phyloP scores from a whole-genome alignment of 2,113 vertebrate species.

The Elanoides forficatus region DNA sequence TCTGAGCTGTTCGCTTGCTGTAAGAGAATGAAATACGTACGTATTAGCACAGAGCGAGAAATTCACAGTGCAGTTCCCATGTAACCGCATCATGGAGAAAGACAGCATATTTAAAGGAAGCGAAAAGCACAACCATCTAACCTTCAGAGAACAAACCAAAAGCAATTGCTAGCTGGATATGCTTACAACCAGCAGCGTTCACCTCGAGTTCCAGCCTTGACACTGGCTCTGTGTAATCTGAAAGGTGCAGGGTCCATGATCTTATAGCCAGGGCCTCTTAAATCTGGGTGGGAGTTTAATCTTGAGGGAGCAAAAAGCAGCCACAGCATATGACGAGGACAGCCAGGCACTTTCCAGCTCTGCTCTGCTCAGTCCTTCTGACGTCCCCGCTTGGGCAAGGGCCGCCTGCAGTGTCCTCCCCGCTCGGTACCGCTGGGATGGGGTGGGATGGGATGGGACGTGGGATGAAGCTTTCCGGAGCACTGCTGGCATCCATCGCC shows the following conservation, averaged over 20 bases:
- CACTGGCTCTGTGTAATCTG: background rate
- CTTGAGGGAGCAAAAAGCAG: background rate
- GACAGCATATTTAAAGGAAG: background rate
- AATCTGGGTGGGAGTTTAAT: background rate
- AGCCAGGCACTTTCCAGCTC: background rate
- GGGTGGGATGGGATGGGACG: background rate
- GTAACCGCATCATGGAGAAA: background rate
- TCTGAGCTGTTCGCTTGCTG: background rate
- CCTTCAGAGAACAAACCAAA: background rate
- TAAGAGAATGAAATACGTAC: background rate
- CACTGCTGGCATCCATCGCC: fast-evolving
- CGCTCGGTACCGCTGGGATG: background rate
- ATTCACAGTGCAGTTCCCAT: background rate
- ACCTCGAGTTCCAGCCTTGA: background rate
- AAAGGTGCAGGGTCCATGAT: background rate
- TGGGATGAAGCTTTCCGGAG: background rate
- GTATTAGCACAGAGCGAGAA: background rate
- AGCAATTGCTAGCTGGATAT: background rate
- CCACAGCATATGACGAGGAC: background rate
- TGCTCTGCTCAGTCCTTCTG: background rate
- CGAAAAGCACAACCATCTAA: background rate
- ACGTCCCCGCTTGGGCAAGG: fast-evolving
- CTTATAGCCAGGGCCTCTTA: background rate
- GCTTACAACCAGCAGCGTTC: background rate
- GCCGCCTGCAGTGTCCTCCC: background rate